Conservation (phyloP, 92 coral and sea anemone species). For the Zoanthus sociatus region DNA sequence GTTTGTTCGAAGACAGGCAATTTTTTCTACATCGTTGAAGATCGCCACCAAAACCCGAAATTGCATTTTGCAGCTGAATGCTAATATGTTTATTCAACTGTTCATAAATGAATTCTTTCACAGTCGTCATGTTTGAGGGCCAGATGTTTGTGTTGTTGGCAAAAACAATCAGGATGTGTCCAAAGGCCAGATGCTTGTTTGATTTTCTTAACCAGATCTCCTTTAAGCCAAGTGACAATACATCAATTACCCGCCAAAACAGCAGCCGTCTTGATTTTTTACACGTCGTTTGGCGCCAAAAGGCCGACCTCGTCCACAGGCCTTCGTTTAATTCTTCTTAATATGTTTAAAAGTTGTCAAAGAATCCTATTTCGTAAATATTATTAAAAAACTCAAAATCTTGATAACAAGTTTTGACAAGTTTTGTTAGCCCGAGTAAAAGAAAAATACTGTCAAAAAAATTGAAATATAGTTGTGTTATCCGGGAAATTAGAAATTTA, state of each 20-base stretch:
- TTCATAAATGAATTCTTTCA: conserved; percentile 26
- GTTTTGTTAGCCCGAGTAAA: neutral
- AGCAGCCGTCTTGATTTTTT: conserved; percentile 45
- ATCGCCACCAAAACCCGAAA: conserved; percentile 1
- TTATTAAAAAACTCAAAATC: neutral
- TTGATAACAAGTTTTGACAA: conserved; percentile 1
- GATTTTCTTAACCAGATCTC: conserved; percentile 53
- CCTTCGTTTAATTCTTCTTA: neutral
- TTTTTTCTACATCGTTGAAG: conserved; percentile 9
- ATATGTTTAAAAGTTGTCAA: neutral
- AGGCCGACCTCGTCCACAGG: neutral
- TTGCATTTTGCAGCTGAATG: neutral
- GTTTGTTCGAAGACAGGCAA: conserved; percentile 45
- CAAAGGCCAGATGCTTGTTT: conserved; percentile 53
- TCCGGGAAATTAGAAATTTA: neutral
- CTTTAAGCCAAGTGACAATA: conserved; percentile 63
- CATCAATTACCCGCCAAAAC: conserved; percentile 73
- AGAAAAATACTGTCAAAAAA: neutral
- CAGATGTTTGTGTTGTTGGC: conserved; percentile 47
- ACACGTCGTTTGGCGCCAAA: conserved; percentile 59
- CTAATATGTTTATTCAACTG: conserved; percentile 18
- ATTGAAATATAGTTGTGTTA: conserved; percentile 22
- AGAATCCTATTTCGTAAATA: neutral
- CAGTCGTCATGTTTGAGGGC: conserved; percentile 40
- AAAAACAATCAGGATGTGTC: conserved; percentile 42